A percentile compares a stretch with the other conserved stretches of the same genome.
Conservation (phyloP, 23 tunicate genomes). For the Trididemnum clinides region DNA sequence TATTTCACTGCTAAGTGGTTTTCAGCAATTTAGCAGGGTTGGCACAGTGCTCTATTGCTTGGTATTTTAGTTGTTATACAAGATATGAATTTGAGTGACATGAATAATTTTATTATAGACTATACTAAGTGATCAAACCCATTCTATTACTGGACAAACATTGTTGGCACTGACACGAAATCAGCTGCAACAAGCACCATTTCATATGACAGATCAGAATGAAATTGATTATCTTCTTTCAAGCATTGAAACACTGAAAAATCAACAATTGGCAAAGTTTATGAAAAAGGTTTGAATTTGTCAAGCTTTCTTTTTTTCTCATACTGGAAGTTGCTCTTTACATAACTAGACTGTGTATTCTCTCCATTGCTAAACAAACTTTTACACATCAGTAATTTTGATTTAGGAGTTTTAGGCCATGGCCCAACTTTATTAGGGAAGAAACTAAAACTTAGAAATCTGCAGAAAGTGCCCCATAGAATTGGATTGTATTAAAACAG, state of each 20-base stretch:
- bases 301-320: too few relatives aligned
- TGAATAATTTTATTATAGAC: not conserved
- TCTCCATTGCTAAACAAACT: too few relatives aligned
- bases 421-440: too few relatives aligned
- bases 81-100: not conserved
- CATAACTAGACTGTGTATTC: too few relatives aligned
- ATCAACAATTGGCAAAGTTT: constrained; percentile 48
- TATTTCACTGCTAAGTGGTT: too few relatives aligned
- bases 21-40: too few relatives aligned
- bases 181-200: constrained; percentile 54
- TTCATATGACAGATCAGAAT: constrained; percentile 38
- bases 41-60: not conserved
- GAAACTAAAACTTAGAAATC: too few relatives aligned
- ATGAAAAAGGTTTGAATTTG: constrained; percentile 35
- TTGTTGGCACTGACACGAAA: constrained; percentile 20
- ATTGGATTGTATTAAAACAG: too few relatives aligned
- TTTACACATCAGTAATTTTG: too few relatives aligned
- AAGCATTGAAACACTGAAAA: constrained; percentile 50
- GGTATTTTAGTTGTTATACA: not conserved
- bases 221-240: constrained; percentile 65
- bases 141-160: constrained; percentile 36
- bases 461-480: too few relatives aligned
- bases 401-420: too few relatives aligned
- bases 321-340: too few relatives aligned
- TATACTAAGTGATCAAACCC: not conserved